Conservation (phyloP, 2,113 vertebrate genomes). For the Camelus bactrianus region DNA sequence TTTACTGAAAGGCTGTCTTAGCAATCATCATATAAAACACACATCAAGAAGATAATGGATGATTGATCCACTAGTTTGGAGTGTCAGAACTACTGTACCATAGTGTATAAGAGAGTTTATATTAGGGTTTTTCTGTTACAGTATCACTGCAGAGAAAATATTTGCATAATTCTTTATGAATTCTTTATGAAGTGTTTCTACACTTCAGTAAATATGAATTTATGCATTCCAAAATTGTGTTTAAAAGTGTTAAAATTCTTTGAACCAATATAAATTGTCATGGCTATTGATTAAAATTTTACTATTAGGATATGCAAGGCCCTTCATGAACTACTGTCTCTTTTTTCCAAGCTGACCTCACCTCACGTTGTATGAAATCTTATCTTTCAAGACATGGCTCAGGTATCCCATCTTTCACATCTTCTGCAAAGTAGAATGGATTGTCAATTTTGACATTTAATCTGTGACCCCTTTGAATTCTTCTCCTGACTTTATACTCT, state of each 20-base stretch:
- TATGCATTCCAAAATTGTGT: neutral
- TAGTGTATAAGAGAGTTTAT: neutral
- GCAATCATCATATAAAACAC: neutral
- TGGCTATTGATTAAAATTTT: neutral
- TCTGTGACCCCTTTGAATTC: neutral
- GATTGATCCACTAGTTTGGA: neutral
- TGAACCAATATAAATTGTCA: neutral
- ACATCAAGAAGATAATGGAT: neutral
- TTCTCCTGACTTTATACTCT: neutral
- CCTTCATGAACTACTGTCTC: neutral
- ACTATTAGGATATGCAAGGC: neutral
- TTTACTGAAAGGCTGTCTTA: neutral
- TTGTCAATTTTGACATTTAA: neutral
- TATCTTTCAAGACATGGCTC: neutral
- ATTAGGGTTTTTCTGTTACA: neutral
- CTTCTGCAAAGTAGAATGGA: neutral
- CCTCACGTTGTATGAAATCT: neutral
- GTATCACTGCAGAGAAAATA: neutral
- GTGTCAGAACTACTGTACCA: neutral
- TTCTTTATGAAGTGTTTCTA: neutral
- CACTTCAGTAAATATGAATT: neutral
- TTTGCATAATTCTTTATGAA: neutral
- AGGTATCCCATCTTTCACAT: neutral
- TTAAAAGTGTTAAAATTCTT: neutral
- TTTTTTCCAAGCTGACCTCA: neutral